Evolutionary conservation across 2,888 invertebrate species (phyloP), one percentile per base, ranked within the genome.

Genomic region (Sesia bembeciformis): DNA sequence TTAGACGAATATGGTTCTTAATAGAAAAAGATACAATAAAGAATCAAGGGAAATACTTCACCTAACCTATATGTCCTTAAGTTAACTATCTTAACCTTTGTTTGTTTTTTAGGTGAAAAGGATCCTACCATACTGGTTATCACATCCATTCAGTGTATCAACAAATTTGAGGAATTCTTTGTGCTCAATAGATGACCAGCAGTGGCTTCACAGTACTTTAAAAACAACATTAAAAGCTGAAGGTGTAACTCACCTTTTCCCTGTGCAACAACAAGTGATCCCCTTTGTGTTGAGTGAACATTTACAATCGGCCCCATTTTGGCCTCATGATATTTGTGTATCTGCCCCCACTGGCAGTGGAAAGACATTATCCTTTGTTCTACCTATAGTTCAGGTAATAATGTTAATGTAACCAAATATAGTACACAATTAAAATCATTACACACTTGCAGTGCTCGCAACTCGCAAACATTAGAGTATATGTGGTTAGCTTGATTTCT

Each of bases 311-410:
- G 73, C 86, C 67, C 85, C 91, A 40, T 90, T 94, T 65, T 93
- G 95, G 84, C 95, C 97, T 0, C 92, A 94, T 63, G 99, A 99
- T 79, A 90, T 98, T 53, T 99, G 99, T 84, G 96, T 99, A 40
- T 98, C 97, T 49, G 98, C 98, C 23, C 98, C 99, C 0, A 99
- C 99, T 3, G 98, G 98, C 23, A 98, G 98, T 89, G 99, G 99
- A 38, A 99, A 99, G 90, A 99, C 99, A 1, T 83, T 99, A 56
- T 94, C 98, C 3, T 99, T 96, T 91, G 97, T 96, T 52, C 83
- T 99, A 59, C 99, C 99, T 4, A 93, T 98, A 52, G 87, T 98
- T 43, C 96, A 97, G 87, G 91, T 93, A 76, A 61, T 39, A 8
- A 23, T 23, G 23, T 23, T 23, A 23, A 23, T 23, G 23, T 23